Evolutionary conservation across 2,113 vertebrate species (phyloP).

Genomic region (Galbula dea): DNA sequence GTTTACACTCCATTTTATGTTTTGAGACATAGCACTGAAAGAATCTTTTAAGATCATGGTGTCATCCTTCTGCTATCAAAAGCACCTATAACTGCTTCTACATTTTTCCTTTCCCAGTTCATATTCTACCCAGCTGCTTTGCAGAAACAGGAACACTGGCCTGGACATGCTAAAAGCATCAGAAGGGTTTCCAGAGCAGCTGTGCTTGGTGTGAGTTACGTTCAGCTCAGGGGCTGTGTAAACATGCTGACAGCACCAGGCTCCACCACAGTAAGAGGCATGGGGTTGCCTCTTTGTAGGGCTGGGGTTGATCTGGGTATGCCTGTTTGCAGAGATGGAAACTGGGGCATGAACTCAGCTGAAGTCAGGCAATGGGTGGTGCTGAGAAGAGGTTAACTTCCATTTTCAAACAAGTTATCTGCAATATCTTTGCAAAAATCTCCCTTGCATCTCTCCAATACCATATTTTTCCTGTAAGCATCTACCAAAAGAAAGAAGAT

Average conservation of each 20-base stretch:
- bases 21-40: not conserved
- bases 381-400: not conserved
- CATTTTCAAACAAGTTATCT: not conserved
- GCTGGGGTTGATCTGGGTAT: not conserved
- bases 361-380: not conserved
- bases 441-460: not conserved
- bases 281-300: not conserved
- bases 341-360: not conserved
- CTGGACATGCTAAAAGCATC: not conserved
- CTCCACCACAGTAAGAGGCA: not conserved
- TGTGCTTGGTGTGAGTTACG: accelerated
- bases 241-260: not conserved
- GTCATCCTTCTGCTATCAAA: not conserved
- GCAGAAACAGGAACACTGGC: not conserved
- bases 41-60: not conserved
- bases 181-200: not conserved
- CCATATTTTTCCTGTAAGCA: not conserved
- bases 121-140: not conserved
- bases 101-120: not conserved
- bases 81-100: not conserved
- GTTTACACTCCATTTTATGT: not conserved
- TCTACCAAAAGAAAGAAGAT: not conserved
- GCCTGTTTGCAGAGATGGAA: not conserved
- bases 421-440: not conserved
- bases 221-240: not conserved